Conservation (phyloP, 2,888 invertebrate species). For the Diadegma fenestrale region DNA sequence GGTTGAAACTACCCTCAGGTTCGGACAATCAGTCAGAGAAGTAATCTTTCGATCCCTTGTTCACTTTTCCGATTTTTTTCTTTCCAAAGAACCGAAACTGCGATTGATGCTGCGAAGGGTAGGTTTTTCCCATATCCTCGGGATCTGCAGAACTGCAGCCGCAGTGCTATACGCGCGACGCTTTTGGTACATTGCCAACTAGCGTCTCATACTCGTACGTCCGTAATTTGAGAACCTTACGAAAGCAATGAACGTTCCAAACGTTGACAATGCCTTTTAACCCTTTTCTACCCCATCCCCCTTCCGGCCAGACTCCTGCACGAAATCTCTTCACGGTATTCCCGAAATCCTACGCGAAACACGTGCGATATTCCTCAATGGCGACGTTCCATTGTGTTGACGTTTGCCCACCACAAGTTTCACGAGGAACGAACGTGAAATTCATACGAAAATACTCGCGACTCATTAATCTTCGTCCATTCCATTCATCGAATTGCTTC, state of each 20-base stretch:
- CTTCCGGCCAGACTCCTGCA: neutral
- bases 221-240: constrained; percentile 30
- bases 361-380: neutral
- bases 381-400: neutral
- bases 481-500: neutral
- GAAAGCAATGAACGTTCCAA: constrained; percentile 5
- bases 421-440: constrained; percentile 1
- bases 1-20: no score
- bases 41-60: neutral
- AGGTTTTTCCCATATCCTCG: neutral
- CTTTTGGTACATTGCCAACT: constrained; percentile 13
- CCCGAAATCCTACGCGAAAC: neutral
- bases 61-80: neutral
- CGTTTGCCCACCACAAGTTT: neutral
- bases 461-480: constrained; percentile 13
- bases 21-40: no score
- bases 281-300: neutral
- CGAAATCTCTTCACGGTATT: neutral
- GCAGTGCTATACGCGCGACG: constrained; percentile 1
- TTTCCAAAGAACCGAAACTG: neutral
- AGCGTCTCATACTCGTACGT: constrained; percentile 13
- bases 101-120: neutral
- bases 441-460: constrained; percentile 10
- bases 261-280: constrained; percentile 19
- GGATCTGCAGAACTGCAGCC: constrained; percentile 15